Conservation (phyloP, 2,113 vertebrate species). For the Ornithorhynchus anatinus region DNA sequence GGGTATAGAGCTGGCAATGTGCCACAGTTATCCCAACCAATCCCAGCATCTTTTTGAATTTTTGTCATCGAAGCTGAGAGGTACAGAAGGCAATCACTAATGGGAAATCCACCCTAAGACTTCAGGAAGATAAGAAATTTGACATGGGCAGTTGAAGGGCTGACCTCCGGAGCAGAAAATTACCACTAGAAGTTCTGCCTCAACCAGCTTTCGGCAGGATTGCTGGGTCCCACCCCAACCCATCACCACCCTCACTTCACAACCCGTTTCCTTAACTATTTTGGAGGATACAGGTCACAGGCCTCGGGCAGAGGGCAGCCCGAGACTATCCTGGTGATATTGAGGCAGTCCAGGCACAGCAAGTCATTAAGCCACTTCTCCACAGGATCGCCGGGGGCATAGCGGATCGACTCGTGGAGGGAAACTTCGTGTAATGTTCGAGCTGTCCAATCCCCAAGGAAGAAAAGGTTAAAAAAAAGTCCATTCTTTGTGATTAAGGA, state of each 20-base stretch:
- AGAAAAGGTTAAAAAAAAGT: neutral
- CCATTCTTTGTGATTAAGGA: neutral
- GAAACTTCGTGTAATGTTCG: conserved; percentile 88
- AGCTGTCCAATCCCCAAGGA: conserved; percentile 64
- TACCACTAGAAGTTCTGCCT: neutral
- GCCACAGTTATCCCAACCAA: too few relatives aligned
- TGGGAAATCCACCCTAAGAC: too few relatives aligned
- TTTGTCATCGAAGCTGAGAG: too few relatives aligned
- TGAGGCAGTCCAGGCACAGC: conserved; percentile 93
- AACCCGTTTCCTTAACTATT: fast-evolving
- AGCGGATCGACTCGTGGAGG: conserved; percentile 94
- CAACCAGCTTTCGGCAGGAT: too few relatives aligned
- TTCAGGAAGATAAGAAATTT: too few relatives aligned
- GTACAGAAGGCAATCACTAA: too few relatives aligned
- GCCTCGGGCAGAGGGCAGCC: conserved; percentile 93
- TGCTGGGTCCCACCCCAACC: too few relatives aligned
- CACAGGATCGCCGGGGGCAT: conserved; percentile 86
- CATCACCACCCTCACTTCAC: neutral
- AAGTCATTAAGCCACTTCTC: conserved; percentile 98
- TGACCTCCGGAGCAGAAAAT: neutral
- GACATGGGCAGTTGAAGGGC: too few relatives aligned
- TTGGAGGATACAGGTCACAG: conserved; percentile 93
- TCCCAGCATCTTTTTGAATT: too few relatives aligned
- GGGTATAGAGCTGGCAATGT: too few relatives aligned
- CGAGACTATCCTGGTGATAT: conserved; percentile 87